phyloP scores from a whole-genome alignment of 1,140 invertebrate genomes.

The Apolygus lucorum region DNA sequence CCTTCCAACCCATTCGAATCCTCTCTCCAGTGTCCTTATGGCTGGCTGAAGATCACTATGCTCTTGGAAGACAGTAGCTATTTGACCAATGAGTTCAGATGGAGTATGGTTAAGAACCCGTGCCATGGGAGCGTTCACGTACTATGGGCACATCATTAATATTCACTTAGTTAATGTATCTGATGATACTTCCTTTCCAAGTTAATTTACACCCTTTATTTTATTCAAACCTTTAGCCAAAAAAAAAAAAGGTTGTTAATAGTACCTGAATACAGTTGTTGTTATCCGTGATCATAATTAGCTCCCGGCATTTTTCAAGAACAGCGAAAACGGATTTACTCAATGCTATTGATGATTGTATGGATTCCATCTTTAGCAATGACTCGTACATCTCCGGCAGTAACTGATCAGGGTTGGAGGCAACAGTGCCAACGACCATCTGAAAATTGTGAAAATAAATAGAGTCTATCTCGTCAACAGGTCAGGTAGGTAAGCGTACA shows the following conservation, averaged over 20 bases:
- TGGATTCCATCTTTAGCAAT: neutral
- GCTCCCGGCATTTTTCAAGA: slow-evolving; percentile 71
- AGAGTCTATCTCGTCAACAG: too few relatives aligned
- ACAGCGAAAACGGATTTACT: slow-evolving; percentile 40
- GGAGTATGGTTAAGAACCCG: slow-evolving; percentile 61
- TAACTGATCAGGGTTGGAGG: neutral
- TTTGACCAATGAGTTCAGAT: slow-evolving; percentile 66
- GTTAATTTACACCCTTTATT: too few relatives aligned
- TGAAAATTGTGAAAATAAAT: too few relatives aligned
- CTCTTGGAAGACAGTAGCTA: slow-evolving; percentile 47
- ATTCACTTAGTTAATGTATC: too few relatives aligned
- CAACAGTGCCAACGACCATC: neutral
- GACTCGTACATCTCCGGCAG: neutral
- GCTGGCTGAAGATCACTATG: slow-evolving; percentile 41
- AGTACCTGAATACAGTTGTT: slow-evolving; percentile 72
- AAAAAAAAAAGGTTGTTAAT: too few relatives aligned
- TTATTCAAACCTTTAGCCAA: too few relatives aligned
- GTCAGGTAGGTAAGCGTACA: too few relatives aligned
- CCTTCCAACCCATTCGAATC: slow-evolving; percentile 78
- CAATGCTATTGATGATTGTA: neutral
- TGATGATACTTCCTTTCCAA: too few relatives aligned
- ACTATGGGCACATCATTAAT: too few relatives aligned
- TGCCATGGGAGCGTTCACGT: slow-evolving; percentile 70
- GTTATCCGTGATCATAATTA: slow-evolving; percentile 79
- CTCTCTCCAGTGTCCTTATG: slow-evolving; percentile 58